Evolutionary conservation across 1,140 invertebrate species (phyloP).

Genomic region (Drosophila grimshawi): DNA sequence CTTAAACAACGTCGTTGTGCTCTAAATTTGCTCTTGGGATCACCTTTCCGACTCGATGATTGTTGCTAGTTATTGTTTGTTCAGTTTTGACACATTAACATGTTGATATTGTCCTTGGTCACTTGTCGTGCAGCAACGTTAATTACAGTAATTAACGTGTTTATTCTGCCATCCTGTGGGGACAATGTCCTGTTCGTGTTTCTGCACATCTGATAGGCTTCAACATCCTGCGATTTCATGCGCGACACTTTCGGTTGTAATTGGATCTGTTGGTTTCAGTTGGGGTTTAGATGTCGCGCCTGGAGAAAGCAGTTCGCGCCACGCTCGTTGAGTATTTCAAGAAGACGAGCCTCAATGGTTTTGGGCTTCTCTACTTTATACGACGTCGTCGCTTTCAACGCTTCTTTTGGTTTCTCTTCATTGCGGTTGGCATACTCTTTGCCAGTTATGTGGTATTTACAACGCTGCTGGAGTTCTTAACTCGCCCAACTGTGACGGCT

Average conservation of each 20-base stretch:
- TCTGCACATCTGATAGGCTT: slow-evolving; percentile 14
- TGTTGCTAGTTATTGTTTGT: not conserved
- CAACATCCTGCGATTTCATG: not conserved
- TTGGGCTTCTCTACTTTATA: slow-evolving; percentile 63
- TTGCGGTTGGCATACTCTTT: slow-evolving; percentile 43
- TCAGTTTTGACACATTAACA: not conserved
- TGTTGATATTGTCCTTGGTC: not conserved
- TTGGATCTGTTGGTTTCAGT: slow-evolving; percentile 12
- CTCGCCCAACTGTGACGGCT: slow-evolving; percentile 48
- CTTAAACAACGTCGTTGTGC: too few relatives aligned
- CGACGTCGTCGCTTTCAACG: slow-evolving; percentile 56
- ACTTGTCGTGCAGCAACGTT: slow-evolving; percentile 21
- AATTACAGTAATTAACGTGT: slow-evolving; percentile 26
- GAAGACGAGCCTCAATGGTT: slow-evolving; percentile 70
- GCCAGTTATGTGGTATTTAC: slow-evolving; percentile 49
- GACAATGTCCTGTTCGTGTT: not conserved
- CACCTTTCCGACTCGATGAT: not conserved
- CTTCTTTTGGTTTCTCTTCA: slow-evolving; percentile 65
- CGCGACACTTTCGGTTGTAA: not conserved
- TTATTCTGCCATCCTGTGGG: not conserved
- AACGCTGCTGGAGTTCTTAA: slow-evolving; percentile 50
- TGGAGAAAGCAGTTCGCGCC: slow-evolving; percentile 20
- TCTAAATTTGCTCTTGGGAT: too few relatives aligned
- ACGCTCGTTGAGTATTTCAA: slow-evolving; percentile 70
- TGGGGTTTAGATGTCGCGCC: slow-evolving; percentile 47